These are phyloP conservation scores for Drosophila chauvacae DNA, from an alignment of 1,140 invertebrate species.

Conservation along the genomic window DNA sequence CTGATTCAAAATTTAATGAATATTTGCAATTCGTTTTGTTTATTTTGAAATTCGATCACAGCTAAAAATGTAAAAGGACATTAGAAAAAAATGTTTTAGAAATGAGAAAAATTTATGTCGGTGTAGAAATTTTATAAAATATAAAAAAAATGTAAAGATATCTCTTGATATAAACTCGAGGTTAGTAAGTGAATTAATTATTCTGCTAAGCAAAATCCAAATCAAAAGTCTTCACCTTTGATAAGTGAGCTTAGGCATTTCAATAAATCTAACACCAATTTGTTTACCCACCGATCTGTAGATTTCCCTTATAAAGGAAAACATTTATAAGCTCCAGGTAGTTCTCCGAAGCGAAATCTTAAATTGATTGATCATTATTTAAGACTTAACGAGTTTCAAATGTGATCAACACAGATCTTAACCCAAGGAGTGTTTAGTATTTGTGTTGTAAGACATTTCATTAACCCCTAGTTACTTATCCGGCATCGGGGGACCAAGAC, in stretches of 20 bases:
- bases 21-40: too few species aligned
- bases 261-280: constrained; percentile 23
- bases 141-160: too few species aligned
- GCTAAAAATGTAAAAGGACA: too few species aligned
- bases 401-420: constrained; percentile 49
- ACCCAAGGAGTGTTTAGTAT: constrained; percentile 47
- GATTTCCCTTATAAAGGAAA: constrained; percentile 28
- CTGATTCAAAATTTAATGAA: too few species aligned
- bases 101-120: too few species aligned
- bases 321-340: constrained; percentile 22
- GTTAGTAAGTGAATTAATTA: background rate
- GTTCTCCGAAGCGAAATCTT: constrained; percentile 5
- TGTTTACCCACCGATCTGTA: constrained; percentile 14
- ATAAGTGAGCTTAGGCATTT: background rate
- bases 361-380: constrained; percentile 52
- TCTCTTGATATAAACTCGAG: too few species aligned
- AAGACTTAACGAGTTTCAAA: constrained; percentile 48
- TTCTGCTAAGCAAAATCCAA: background rate
- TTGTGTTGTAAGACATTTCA: constrained; percentile 65
- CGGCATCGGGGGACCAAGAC: constrained; percentile 47
- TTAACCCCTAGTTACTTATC: constrained; percentile 64
- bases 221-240: background rate
- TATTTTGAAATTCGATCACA: too few species aligned
- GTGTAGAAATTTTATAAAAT: too few species aligned
- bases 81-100: too few species aligned